Base-by-base conservation (phyloP, 2,888 invertebrate genomes). In the Mythimna impura region DNA sequence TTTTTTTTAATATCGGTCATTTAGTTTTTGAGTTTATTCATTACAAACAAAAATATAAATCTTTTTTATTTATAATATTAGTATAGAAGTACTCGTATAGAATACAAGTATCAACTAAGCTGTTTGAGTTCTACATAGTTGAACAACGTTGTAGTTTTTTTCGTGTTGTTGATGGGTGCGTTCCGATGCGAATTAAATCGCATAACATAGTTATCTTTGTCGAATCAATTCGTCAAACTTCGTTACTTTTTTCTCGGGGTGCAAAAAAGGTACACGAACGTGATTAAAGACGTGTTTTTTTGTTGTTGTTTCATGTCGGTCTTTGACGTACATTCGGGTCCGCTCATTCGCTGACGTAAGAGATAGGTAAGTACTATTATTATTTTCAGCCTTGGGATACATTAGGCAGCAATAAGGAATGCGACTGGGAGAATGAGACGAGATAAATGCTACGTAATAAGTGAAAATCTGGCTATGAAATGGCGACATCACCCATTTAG, bases 221-320 rank as follows among this genome's bases (percentile, higher is more conserved):
- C 64, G 34, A 83, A 81, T 85, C 64, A 66, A 83, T 84, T 83
- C 60, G 76, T 47, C 76, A 61, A 65, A 34, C 66, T 66, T 80
- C 64, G 43, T 62, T 57, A 63, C 52, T 69, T 78, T 83, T 66
- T 61, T 34, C 14, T 62, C 34, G 9, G 36, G 52, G 34, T 54
- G 40, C 66, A 83, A 85, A 83, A 84, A 85, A 73, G 8, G n/a
- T 70, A 43, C 30, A 14, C 30, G 25, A 36, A 6, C 6, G 50
- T 67, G 22, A 57, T 78, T 65, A 34, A 50, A 77, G 54, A 17
- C 60, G 22, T 54, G 65, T 66, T 76, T 63, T 30, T 34, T 36
- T 36, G 30, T 22, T 60, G 9, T 34, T 63, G 61, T 64, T 70
- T 58, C 17, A 17, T 34, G 10, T 25, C 20, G n/a, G 0, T 25